Conservation (phyloP, 2,113 vertebrate species). For the Tor tambroides region DNA sequence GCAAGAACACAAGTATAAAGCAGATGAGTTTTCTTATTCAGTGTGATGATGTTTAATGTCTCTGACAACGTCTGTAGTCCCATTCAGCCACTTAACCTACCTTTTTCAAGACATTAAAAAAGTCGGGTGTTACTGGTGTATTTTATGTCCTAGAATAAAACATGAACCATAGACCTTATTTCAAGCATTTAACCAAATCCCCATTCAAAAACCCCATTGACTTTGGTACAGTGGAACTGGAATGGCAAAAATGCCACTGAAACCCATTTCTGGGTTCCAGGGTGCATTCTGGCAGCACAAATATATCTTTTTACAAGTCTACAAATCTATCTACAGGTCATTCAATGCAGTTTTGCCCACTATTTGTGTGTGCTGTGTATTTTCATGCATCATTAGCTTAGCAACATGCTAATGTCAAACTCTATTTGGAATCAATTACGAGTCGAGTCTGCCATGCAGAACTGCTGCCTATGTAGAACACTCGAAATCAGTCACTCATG, state of each 20-base stretch:
- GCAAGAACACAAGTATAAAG: not conserved
- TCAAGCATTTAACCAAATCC: not conserved
- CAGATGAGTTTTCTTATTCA: not conserved
- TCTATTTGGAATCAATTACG: conserved; percentile 5
- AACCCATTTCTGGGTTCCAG: not conserved
- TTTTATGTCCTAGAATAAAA: not conserved
- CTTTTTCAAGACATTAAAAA: not conserved
- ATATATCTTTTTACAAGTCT: not conserved
- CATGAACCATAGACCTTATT: not conserved
- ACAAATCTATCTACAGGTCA: not conserved
- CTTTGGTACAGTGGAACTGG: not conserved
- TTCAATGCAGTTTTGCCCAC: not conserved
- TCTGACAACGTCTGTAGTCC: not conserved
- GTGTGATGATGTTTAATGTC: not conserved
- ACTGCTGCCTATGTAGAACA: not conserved
- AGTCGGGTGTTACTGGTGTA: not conserved
- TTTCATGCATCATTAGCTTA: conserved; percentile 9
- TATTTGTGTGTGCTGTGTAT: not conserved
- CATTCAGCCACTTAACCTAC: not conserved
- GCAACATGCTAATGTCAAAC: not conserved
- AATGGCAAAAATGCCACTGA: not conserved
- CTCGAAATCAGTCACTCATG: not conserved
- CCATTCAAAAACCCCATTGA: not conserved
- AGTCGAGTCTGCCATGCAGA: not conserved
- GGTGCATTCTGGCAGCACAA: not conserved